Base-by-base conservation (phyloP, 1,140 invertebrate genomes). In the Drosophila bocqueti region DNA sequence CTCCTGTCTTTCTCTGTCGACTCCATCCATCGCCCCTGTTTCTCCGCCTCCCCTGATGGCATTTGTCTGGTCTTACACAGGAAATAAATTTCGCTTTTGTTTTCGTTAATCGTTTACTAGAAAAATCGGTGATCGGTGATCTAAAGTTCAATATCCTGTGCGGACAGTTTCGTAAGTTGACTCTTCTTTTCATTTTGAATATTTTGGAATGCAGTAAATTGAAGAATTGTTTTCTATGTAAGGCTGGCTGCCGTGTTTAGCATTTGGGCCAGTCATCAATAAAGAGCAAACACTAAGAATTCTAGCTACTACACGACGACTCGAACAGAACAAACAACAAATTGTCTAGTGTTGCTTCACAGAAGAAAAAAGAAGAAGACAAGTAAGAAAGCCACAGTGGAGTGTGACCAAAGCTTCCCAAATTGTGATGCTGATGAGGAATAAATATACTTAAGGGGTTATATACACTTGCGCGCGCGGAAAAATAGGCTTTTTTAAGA, bases 1-100 rank as follows among this genome's bases (percentile, higher is more conserved):
- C 75, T 77, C 74, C 74, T 77, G 74, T 77, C 74, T 54, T 55
- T 68, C 55, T 47, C 40, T 34, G 47, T 67, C 29, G 45, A 29
- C 59, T 52, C 18, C 34, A 40, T 15, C n/a, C 29, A n/a, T 18
- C 31, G 21, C 21, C 66, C 66, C 62, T 61, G 24, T 68, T 66
- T 50, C 63, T 38, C 64, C 64, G 45, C 31, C 52, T 65, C 31
- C 49, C 65, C 43, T 26, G 40, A 40, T 52, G 62, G 65, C 36
- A 68, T 38, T 72, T 52, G 46, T 61, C 54, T 40, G 24, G 24
- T n/a, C 59, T 38, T 67, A 60, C 64, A 67, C 40, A 21, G 24
- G 2, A 26, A 18, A 46, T 3, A 67, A 67, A 65, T 45, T 18
- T 18, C 6, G 36, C 10, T 55, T 38, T 38, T 57, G 18, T 38